Conservation (phyloP, 2,113 vertebrate genomes). For the Cynopterus brachyotis region DNA sequence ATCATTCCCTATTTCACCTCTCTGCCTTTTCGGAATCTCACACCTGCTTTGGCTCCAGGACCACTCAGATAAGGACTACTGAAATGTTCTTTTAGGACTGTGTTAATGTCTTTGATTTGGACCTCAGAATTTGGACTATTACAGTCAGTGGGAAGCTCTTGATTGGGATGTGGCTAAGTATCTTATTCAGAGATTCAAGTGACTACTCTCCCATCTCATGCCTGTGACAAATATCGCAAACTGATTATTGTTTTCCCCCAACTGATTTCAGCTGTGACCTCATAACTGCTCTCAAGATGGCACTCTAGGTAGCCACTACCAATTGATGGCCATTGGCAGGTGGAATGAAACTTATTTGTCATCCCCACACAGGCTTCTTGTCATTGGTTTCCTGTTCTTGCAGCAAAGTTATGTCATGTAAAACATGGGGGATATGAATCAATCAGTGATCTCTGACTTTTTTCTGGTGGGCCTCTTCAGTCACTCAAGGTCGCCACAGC, state of each 20-base stretch:
- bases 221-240: not conserved
- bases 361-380: not conserved
- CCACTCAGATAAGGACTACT: not conserved
- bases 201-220: not conserved
- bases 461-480: slow-evolving; percentile 45
- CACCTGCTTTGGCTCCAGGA: not conserved
- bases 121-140: not conserved
- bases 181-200: not conserved
- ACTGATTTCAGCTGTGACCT: not conserved
- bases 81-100: not conserved
- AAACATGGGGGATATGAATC: not conserved
- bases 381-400: not conserved
- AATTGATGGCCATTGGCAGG: not conserved
- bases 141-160: not conserved
- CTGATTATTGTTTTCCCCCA: not conserved
- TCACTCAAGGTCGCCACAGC: not conserved
- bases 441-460: not conserved
- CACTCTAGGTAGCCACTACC: too few relatives aligned
- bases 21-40: not conserved
- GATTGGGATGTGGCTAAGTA: not conserved
- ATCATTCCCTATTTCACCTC: not conserved
- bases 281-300: not conserved
- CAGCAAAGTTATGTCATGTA: not conserved
- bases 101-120: not conserved
- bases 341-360: not conserved